Evolutionary conservation across 1,140 invertebrate species (phyloP), one percentile per base, ranked within the genome.

Genomic region (Chionoecetes opilio): DNA sequence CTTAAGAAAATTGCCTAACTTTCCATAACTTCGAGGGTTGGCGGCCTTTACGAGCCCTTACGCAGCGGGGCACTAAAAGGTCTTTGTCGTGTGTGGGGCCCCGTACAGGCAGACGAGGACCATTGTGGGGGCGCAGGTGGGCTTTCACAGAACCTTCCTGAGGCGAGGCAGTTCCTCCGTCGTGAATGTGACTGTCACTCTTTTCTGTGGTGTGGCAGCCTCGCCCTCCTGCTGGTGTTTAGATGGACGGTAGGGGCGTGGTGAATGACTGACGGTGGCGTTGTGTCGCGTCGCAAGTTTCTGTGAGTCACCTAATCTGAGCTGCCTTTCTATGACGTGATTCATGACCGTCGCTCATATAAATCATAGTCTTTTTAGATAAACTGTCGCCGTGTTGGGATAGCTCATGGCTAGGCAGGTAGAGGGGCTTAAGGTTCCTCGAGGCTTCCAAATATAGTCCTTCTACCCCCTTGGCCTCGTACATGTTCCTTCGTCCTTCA

Each of bases 81-180:
- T 21, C 63, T 75, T 75, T 75, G 63, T 75, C 63, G 63, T 21
- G 63, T 21, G 21, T 63, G 11, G 21, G 6, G 63, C 63, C 63
- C 63, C 63, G n/a, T 21, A 75, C 63, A 75, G n/a, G 63, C 63
- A 75, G 63, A 26, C n/a, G 63, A 75, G 63, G 63, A 8, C 6
- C 63, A 75, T 75, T 75, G 63, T 75, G 63, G 63, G 21, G 63
- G 63, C 63, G 63, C 21, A 26, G 21, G 21, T 5, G 63, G 21
- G 21, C 21, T 17, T 75, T 26, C 21, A n/a, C 63, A 75, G 26
- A 75, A 2, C 6, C 63, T 75, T 8, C 21, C 63, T 75, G 21
- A 75, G 63, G n/a, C 63, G 63, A 75, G 63, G 63, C 26, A 75
- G 21, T 75, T 75, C n/a, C 63, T n/a, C 63, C 63, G 63, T 75